phyloP scores from a whole-genome alignment of 2,113 vertebrate genomes.

The Apodemus sylvaticus region DNA sequence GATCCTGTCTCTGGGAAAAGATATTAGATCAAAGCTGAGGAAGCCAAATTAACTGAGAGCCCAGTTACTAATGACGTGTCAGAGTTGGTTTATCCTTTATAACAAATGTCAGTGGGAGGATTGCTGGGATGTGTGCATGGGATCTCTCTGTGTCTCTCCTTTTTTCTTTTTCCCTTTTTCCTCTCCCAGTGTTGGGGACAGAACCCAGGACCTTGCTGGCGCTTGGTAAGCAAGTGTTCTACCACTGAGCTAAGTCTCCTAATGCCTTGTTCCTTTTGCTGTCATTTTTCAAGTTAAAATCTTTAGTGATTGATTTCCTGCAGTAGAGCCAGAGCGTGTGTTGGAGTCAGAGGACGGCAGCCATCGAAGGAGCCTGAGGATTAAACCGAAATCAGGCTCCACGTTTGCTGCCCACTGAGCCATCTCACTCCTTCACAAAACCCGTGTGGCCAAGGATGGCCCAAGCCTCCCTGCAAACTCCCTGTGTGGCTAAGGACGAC shows the following conservation, averaged over 20 bases:
- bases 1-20: background rate
- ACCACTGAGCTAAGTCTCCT: background rate
- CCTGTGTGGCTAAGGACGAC: background rate
- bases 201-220: background rate
- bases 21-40: background rate
- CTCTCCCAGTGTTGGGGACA: background rate
- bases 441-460: background rate
- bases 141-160: no score
- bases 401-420: background rate
- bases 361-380: background rate
- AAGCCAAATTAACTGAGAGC: background rate
- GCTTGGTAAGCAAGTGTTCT: background rate
- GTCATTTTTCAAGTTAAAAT: background rate
- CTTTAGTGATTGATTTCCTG: background rate
- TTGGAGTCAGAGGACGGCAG: background rate
- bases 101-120: background rate
- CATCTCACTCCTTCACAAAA: background rate
- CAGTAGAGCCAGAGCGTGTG: background rate
- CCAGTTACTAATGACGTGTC: background rate
- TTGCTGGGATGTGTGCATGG: rapidly evolving
- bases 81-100: background rate
- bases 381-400: background rate
- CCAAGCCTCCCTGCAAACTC: background rate
- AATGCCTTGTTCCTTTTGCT: background rate
- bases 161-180: background rate